These are phyloP conservation scores for Hydropsyche tenuis DNA, from an alignment of 1,140 invertebrate species.

Conservation along the genomic window DNA sequence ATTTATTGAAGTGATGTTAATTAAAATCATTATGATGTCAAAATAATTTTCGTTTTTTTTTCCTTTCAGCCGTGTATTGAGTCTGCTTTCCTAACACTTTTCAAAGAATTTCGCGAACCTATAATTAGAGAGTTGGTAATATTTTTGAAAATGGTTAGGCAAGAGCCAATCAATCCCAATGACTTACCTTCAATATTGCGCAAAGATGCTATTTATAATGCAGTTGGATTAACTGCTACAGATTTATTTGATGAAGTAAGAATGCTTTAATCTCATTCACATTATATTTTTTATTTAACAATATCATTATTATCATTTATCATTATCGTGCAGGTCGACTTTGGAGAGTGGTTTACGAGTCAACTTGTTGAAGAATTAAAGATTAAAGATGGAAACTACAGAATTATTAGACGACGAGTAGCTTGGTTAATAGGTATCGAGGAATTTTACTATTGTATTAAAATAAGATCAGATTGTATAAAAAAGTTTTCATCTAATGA, in stretches of 20 bases:
- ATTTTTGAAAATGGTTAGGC: slow-evolving; percentile 54
- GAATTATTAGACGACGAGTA: slow-evolving; percentile 86
- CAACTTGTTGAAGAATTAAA: slow-evolving; percentile 83
- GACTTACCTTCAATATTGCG: slow-evolving; percentile 80
- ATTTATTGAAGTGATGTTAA: background rate
- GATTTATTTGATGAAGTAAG: slow-evolving; percentile 90
- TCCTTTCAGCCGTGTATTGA: slow-evolving; percentile 82
- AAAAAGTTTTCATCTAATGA: slow-evolving; percentile 18
- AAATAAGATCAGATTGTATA: too few species aligned
- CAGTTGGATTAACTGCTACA: slow-evolving; percentile 87
- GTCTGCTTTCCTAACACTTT: slow-evolving; percentile 81
- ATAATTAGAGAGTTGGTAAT: slow-evolving; percentile 77
- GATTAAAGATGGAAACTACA: slow-evolving; percentile 82
- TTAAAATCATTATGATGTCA: background rate
- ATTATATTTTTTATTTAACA: background rate
- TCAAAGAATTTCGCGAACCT: slow-evolving; percentile 77
- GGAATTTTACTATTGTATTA: too few species aligned
- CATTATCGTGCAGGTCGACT: slow-evolving; percentile 82
- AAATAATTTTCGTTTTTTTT: too few species aligned
- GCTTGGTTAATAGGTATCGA: slow-evolving; percentile 85
- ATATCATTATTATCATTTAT: slow-evolving; percentile 38
- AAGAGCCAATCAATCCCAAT: slow-evolving; percentile 52
- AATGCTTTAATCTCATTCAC: slow-evolving; percentile 7
- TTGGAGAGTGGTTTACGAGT: slow-evolving; percentile 91
- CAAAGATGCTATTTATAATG: slow-evolving; percentile 96